Evolutionary conservation across 2,888 invertebrate genomes (phyloP).

Genomic region (Limulus polyphemus): DNA sequence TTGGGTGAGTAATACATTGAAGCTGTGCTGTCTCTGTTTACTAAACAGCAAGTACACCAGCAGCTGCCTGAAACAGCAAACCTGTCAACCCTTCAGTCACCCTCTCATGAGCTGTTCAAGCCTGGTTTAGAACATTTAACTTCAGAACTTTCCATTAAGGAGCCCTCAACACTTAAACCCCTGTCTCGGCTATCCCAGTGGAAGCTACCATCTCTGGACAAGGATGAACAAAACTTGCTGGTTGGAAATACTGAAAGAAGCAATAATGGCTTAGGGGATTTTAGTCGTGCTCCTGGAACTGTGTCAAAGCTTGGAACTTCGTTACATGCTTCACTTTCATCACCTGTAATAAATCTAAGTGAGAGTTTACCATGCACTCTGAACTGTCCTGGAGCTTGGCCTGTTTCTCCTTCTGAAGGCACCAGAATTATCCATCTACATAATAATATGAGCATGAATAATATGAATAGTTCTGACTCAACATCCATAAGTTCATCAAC

Average conservation of each 20-base stretch:
- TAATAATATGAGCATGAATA: neutral
- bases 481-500: neutral
- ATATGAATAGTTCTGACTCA: neutral
- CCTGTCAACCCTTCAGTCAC: neutral
- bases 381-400: conserved; percentile 8
- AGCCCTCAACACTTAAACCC: conserved; percentile 14
- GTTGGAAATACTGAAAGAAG: conserved; percentile 2
- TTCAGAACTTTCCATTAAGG: conserved; percentile 56
- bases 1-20: too few species aligned
- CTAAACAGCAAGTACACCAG: too few species aligned
- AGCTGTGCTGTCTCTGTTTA: too few species aligned
- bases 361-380: conserved; percentile 2
- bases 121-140: conserved; percentile 13
- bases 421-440: neutral
- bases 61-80: too few species aligned
- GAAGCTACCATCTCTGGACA: conserved; percentile 55
- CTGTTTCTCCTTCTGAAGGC: neutral
- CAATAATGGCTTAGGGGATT: conserved; percentile 46
- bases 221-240: conserved; percentile 28
- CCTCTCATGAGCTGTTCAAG: conserved; percentile 17
- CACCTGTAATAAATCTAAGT: conserved; percentile 9
- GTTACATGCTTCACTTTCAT: conserved; percentile 6
- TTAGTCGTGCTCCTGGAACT: conserved; percentile 71
- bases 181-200: conserved; percentile 40
- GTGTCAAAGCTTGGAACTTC: conserved; percentile 4